A percentile compares a stretch with the other conserved stretches of the same genome.
Evolutionary conservation across 2,888 invertebrate genomes (phyloP).

Genomic region (Meteorus cinctellus): DNA sequence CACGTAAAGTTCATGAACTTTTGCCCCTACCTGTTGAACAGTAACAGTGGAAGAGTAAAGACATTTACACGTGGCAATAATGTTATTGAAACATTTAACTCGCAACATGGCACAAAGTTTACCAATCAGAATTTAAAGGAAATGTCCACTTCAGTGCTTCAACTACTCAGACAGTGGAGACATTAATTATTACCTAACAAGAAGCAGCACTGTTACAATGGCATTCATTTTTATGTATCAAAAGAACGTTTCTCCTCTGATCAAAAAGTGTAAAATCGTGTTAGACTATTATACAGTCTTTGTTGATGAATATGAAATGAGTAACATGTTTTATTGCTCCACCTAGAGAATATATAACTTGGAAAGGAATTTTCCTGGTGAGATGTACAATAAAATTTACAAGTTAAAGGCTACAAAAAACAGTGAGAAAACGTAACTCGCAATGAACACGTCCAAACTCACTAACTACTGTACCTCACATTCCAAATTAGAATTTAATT

Average conservation of each 20-base stretch:
- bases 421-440: no score
- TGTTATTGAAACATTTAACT: conserved; percentile 61
- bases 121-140: conserved; percentile 69
- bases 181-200: conserved; percentile 60
- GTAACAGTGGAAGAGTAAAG: conserved; percentile 60
- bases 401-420: no score
- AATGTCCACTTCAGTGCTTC: conserved; percentile 67
- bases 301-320: no score
- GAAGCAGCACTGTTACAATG: conserved; percentile 56
- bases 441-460: no score
- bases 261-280: not conserved
- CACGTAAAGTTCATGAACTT: not conserved
- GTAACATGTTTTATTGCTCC: no score
- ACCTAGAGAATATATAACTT: no score
- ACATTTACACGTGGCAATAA: conserved; percentile 61
- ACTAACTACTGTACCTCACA: no score
- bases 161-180: conserved; percentile 67
- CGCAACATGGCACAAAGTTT: conserved; percentile 62
- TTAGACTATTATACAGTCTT: not conserved
- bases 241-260: not conserved
- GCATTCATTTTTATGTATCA: not conserved
- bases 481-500: no score
- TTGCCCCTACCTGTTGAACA: conserved; percentile 65
- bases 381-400: no score
- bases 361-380: no score